phyloP scores from a whole-genome alignment of 2,888 invertebrate species.

The Macropis europaea region DNA sequence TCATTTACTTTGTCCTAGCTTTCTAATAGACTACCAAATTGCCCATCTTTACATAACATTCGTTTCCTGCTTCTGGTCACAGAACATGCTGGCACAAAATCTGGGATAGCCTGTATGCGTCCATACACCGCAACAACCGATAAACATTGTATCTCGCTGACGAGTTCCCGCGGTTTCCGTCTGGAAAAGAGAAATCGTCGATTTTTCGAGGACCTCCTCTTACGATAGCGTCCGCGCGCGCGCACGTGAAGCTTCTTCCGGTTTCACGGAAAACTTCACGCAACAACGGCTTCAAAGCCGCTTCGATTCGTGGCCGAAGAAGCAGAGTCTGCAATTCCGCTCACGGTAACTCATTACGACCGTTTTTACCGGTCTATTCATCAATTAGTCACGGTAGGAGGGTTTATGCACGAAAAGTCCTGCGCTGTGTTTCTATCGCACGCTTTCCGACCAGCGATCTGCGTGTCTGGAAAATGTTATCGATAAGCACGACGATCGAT shows the following conservation, averaged over 20 bases:
- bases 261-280: slow-evolving; percentile 23
- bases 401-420: neutral
- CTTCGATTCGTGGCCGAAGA: slow-evolving; percentile 5
- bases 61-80: too few relatives aligned
- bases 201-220: too few relatives aligned
- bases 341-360: slow-evolving; percentile 23
- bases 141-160: neutral
- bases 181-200: slow-evolving; percentile 8
- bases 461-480: neutral
- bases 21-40: too few relatives aligned
- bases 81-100: too few relatives aligned
- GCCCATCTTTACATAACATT: too few relatives aligned
- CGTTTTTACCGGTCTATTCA: slow-evolving; percentile 5
- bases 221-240: too few relatives aligned
- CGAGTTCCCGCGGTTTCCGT: neutral
- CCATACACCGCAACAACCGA: neutral
- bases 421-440: neutral
- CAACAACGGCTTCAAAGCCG: neutral
- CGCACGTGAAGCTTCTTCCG: neutral
- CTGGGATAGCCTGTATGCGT: too few relatives aligned
- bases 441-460: neutral
- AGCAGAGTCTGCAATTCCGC: slow-evolving; percentile 14
- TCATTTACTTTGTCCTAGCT: too few relatives aligned
- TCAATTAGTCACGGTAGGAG: slow-evolving; percentile 24
- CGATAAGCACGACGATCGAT: neutral